phyloP scores from a whole-genome alignment of 2,797 vertebrate species.

The Chiroxiphia lanceolata region DNA sequence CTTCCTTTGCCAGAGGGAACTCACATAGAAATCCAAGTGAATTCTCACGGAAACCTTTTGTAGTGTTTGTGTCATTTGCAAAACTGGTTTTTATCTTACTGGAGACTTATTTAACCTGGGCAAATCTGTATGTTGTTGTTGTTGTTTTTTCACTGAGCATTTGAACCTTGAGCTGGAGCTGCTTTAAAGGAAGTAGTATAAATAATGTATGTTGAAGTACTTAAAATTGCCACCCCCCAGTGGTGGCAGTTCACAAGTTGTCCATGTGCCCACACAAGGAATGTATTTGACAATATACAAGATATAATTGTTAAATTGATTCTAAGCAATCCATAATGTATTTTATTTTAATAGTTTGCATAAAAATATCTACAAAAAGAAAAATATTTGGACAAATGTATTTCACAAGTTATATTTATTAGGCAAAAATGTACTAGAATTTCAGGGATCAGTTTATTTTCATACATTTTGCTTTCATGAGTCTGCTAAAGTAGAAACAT shows the following conservation, averaged over 20 bases:
- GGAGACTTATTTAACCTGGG: background rate
- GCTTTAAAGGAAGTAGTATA: background rate
- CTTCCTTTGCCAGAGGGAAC: background rate
- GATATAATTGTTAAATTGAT: background rate
- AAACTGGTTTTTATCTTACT: background rate
- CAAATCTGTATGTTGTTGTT: background rate
- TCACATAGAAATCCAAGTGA: background rate
- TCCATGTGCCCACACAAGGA: background rate
- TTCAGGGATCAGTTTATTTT: background rate
- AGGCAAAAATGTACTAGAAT: background rate
- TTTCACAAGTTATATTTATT: background rate
- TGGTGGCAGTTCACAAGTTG: background rate
- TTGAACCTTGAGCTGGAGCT: background rate
- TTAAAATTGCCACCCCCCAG: background rate
- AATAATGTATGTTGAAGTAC: background rate
- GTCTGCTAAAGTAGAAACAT: background rate
- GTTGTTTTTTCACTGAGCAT: background rate
- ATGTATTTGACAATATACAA: background rate
- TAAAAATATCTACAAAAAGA: background rate
- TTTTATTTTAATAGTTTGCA: background rate
- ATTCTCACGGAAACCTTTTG: background rate
- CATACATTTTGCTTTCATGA: background rate
- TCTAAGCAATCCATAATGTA: background rate
- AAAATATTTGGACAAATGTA: background rate
- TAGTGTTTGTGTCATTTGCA: background rate